These are phyloP conservation scores for Phylloscopus trochiloides DNA, from an alignment of 2,113 vertebrate genomes.

Conservation along the genomic window DNA sequence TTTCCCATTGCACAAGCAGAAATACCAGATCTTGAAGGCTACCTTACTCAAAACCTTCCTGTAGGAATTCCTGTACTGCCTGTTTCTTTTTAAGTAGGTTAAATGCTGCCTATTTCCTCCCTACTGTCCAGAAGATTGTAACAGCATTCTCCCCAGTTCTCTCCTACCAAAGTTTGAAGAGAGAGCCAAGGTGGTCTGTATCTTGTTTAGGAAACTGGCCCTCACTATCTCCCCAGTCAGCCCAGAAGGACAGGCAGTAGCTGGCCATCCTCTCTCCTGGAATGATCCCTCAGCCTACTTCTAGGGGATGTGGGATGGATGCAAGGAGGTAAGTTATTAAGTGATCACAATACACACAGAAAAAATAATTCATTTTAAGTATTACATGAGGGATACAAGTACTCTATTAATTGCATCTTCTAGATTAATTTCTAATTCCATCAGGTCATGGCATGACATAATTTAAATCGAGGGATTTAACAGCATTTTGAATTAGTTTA, in stretches of 20 bases:
- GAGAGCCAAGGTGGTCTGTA: neutral
- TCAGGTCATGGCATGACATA: neutral
- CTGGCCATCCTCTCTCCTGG: neutral
- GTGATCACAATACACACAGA: neutral
- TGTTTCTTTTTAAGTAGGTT: neutral
- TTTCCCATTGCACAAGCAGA: neutral
- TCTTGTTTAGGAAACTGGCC: neutral
- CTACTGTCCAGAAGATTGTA: neutral
- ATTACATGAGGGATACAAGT: neutral
- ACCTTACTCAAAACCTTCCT: neutral
- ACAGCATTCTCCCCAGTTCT: neutral
- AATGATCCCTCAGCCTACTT: neutral
- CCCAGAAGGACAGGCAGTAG: neutral
- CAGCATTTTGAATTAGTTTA: neutral
- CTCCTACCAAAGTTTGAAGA: neutral
- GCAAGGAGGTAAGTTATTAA: neutral
- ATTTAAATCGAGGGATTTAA: slow-evolving; percentile 33
- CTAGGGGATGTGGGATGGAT: neutral
- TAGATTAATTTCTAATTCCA: slow-evolving; percentile 16
- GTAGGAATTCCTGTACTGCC: neutral
- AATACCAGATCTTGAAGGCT: neutral
- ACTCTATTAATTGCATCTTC: neutral
- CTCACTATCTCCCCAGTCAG: neutral
- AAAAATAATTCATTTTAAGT: neutral
- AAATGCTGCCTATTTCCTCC: neutral